Percentiles rank a stretch among this genome's conserved stretches.
Evolutionary conservation across 1,140 invertebrate species (phyloP).

Genomic region (Helicoverpa zea): DNA sequence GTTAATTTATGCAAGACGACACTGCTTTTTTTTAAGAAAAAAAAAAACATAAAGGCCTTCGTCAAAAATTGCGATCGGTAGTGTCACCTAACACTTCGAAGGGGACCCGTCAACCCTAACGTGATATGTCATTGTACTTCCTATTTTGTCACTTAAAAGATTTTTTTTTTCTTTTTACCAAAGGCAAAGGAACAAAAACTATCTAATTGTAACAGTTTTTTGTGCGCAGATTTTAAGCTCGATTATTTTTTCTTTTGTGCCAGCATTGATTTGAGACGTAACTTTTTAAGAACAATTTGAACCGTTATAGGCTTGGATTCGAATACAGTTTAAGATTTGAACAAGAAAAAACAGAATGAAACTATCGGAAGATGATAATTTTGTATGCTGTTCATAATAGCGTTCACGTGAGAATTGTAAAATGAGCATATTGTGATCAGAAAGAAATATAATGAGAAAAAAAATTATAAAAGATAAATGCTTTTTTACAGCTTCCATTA

Average conservation of each 20-base stretch:
- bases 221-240: slow-evolving; percentile 80
- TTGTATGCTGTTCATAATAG: neutral
- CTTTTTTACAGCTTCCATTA: no score
- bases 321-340: slow-evolving; percentile 4
- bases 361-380: slow-evolving; percentile 24
- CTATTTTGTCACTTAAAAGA: slow-evolving; percentile 83
- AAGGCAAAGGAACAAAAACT: slow-evolving; percentile 80
- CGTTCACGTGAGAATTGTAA: slow-evolving; percentile 28
- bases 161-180: slow-evolving; percentile 76
- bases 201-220: slow-evolving; percentile 86
- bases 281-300: slow-evolving; percentile 65
- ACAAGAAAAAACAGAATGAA: slow-evolving; percentile 18
- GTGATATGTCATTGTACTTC: slow-evolving; percentile 82
- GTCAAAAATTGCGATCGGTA: slow-evolving; percentile 82
- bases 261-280: slow-evolving; percentile 59
- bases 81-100: slow-evolving; percentile 81
- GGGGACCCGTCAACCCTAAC: slow-evolving; percentile 77
- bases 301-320: slow-evolving; percentile 61
- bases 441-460: neutral
- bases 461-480: no score
- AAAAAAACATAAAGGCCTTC: slow-evolving; percentile 77
- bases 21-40: slow-evolving; percentile 58
- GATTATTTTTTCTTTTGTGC: slow-evolving; percentile 79
- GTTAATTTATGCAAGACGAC: slow-evolving; percentile 86
- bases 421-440: neutral